Conservation (phyloP, 2,888 invertebrate genomes). For the Phyto melanocephala region DNA sequence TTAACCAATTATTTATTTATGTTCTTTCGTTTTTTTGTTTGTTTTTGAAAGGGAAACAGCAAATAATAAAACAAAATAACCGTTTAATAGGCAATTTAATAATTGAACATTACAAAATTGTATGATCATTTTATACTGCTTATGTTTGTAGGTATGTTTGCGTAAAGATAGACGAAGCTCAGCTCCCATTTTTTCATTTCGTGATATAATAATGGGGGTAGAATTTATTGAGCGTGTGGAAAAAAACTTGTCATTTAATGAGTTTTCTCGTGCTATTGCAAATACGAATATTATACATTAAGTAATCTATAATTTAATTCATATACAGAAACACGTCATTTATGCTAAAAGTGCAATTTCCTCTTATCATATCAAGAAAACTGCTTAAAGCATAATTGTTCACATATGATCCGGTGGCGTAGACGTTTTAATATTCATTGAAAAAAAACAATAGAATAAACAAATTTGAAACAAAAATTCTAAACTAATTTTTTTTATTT, state of each 20-base stretch:
- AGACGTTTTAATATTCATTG: no score
- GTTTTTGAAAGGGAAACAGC: neutral
- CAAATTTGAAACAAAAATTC: no score
- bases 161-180: neutral
- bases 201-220: conserved; percentile 27
- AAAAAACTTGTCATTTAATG: conserved; percentile 24
- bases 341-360: conserved; percentile 46
- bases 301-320: conserved; percentile 23
- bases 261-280: conserved; percentile 8
- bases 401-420: no score
- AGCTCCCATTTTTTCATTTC: conserved; percentile 22
- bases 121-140: conserved; percentile 32
- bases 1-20: conserved; percentile 5
- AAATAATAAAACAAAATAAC: conserved; percentile 34
- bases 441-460: no score
- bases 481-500: no score
- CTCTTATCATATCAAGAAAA: conserved; percentile 1
- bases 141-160: conserved; percentile 1
- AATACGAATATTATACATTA: conserved; percentile 15
- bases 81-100: conserved; percentile 57
- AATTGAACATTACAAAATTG: conserved; percentile 47
- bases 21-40: neutral
- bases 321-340: conserved; percentile 33
- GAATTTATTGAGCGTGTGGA: conserved; percentile 49
- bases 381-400: no score